Conservation (phyloP, 2,888 invertebrate genomes). For the Apamea crenata region DNA sequence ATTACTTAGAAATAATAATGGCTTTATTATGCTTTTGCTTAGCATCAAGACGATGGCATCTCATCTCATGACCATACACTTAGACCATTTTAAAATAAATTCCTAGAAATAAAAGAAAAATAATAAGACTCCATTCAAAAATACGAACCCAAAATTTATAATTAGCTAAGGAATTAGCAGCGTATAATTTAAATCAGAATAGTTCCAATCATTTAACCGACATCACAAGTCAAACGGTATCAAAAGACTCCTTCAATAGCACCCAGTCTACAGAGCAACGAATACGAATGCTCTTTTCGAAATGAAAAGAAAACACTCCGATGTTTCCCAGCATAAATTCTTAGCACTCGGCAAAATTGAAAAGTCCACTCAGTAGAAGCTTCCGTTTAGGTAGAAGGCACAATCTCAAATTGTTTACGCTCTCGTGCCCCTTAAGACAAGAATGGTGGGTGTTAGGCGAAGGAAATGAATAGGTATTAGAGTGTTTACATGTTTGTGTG, state of each 20-base stretch:
- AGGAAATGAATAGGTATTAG: slow-evolving; percentile 66
- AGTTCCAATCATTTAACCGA: slow-evolving; percentile 61
- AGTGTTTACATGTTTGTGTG: slow-evolving; percentile 67
- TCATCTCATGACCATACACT: too few species aligned
- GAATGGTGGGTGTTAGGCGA: slow-evolving; percentile 72
- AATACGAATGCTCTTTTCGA: slow-evolving; percentile 82
- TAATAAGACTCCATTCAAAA: background rate
- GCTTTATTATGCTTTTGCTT: background rate
- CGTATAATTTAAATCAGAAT: slow-evolving; percentile 38
- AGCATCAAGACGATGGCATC: background rate
- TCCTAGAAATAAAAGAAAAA: background rate
- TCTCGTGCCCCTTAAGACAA: slow-evolving; percentile 80
- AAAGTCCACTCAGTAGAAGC: slow-evolving; percentile 84
- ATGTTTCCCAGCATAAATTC: slow-evolving; percentile 81
- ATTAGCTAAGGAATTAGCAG: background rate
- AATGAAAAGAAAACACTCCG: slow-evolving; percentile 86
- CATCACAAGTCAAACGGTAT: slow-evolving; percentile 59
- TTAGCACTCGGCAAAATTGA: slow-evolving; percentile 88
- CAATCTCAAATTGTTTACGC: slow-evolving; percentile 85
- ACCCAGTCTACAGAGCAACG: slow-evolving; percentile 61
- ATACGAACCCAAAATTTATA: background rate
- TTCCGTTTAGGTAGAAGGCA: slow-evolving; percentile 82
- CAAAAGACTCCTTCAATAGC: slow-evolving; percentile 67
- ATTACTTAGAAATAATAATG: background rate
- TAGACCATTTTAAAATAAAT: background rate